Conservation (phyloP, 2,113 vertebrate genomes). For the Oreocharis arfaki region DNA sequence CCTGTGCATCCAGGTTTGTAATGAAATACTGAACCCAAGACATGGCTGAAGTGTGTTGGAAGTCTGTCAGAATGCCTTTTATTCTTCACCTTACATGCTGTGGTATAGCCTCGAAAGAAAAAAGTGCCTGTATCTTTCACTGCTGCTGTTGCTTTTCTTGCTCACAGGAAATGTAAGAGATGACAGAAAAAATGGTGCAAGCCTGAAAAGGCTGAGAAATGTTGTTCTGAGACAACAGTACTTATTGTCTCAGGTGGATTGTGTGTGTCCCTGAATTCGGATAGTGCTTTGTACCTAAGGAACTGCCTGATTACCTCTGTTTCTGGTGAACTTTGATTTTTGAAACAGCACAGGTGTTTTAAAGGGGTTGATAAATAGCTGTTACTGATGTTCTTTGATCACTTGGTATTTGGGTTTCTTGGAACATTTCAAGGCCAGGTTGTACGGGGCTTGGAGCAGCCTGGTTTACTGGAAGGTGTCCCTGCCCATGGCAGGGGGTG, state of each 20-base stretch:
- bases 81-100: background rate
- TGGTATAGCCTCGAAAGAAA: background rate
- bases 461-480: background rate
- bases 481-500: background rate
- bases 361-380: background rate
- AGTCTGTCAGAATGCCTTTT: background rate
- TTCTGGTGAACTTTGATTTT: background rate
- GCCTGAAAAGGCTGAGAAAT: background rate
- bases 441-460: background rate
- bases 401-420: background rate
- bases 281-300: accelerated
- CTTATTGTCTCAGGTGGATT: background rate
- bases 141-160: background rate
- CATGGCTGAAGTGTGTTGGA: accelerated
- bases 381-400: background rate
- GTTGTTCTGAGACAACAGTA: background rate
- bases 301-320: background rate
- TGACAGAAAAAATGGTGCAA: background rate
- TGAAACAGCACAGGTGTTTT: background rate
- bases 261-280: background rate
- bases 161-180: background rate
- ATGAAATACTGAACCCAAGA: background rate
- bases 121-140: background rate
- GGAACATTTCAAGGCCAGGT: background rate
- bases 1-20: background rate